Percentiles rank a stretch among this genome's conserved stretches.
Conservation (phyloP, 2,888 invertebrate species). For the Coenonympha arcania region DNA sequence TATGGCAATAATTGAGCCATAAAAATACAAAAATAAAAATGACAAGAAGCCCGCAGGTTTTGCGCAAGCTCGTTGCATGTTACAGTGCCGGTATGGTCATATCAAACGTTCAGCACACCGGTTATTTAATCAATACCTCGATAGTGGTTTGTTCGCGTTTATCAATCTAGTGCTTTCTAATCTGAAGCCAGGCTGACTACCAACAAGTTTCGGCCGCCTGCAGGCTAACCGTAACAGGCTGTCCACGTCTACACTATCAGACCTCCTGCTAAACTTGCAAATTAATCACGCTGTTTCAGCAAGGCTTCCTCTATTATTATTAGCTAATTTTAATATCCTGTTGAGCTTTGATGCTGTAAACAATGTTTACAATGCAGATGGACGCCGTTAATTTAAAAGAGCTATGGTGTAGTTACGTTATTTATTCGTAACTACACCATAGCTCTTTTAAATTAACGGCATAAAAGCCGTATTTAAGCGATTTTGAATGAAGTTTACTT, state of each 20-base stretch:
- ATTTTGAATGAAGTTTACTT: too few relatives aligned
- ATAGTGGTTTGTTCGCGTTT: conserved; percentile 15
- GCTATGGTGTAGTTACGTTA: background rate
- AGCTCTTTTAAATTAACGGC: background rate
- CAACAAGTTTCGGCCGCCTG: conserved; percentile 35
- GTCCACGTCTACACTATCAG: conserved; percentile 23
- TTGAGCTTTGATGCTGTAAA: background rate
- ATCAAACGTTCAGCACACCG: conserved; percentile 10
- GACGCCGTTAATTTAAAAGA: background rate
- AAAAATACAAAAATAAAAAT: background rate
- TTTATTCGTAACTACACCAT: background rate
- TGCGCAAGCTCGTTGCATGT: background rate
- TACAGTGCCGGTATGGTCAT: conserved; percentile 7
- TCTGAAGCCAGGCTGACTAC: conserved; percentile 34
- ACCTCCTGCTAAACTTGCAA: conserved; percentile 27
- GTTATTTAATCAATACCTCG: conserved; percentile 13
- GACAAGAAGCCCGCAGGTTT: background rate
- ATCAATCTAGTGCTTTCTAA: conserved; percentile 24
- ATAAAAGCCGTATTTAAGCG: too few relatives aligned
- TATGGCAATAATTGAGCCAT: background rate
- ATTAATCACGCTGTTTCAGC: conserved; percentile 27
- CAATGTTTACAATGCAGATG: background rate
- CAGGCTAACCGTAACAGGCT: conserved; percentile 26
- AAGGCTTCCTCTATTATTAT: conserved; percentile 15
- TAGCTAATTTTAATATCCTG: conserved; percentile 6